Evolutionary conservation across 1,140 invertebrate species (phyloP).

Genomic region (Anthonomus grandis): DNA sequence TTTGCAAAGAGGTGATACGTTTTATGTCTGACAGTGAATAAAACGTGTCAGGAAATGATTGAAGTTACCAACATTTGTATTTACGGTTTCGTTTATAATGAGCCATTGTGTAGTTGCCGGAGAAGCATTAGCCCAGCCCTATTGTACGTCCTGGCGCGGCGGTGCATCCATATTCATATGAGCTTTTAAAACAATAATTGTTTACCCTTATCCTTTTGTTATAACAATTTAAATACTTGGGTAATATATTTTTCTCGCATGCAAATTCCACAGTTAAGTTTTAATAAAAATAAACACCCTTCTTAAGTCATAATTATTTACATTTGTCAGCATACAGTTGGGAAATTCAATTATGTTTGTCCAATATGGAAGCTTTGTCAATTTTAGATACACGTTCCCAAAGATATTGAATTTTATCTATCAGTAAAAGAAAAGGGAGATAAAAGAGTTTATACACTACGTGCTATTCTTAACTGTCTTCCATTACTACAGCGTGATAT

Average conservation of each 20-base stretch:
- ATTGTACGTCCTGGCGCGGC: conserved; percentile 38
- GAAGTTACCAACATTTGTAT: conserved; percentile 45
- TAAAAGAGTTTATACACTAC: conserved; percentile 4
- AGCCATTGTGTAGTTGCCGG: conserved; percentile 47
- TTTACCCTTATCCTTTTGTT: conserved; percentile 33
- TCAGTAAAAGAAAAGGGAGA: conserved; percentile 1
- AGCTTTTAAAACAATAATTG: conserved; percentile 46
- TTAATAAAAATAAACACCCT: too few species aligned
- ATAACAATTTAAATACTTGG: conserved; percentile 37
- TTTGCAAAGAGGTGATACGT: conserved; percentile 18
- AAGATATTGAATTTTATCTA: neutral
- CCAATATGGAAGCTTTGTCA: neutral
- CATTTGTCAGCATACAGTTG: too few species aligned
- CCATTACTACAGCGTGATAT: neutral
- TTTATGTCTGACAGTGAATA: conserved; percentile 12
- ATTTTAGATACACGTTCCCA: conserved; percentile 1
- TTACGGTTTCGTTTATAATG: conserved; percentile 47
- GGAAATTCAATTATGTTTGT: neutral
- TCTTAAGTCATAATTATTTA: too few species aligned
- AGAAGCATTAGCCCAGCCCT: conserved; percentile 42
- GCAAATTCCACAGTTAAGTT: too few species aligned
- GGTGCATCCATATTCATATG: conserved; percentile 47
- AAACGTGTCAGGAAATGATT: conserved; percentile 41
- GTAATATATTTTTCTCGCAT: too few species aligned
- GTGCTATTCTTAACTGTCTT: conserved; percentile 2